These are phyloP conservation scores for Elgaria multicarinata DNA, from an alignment of 2,113 vertebrate genomes.

Conservation along the genomic window DNA sequence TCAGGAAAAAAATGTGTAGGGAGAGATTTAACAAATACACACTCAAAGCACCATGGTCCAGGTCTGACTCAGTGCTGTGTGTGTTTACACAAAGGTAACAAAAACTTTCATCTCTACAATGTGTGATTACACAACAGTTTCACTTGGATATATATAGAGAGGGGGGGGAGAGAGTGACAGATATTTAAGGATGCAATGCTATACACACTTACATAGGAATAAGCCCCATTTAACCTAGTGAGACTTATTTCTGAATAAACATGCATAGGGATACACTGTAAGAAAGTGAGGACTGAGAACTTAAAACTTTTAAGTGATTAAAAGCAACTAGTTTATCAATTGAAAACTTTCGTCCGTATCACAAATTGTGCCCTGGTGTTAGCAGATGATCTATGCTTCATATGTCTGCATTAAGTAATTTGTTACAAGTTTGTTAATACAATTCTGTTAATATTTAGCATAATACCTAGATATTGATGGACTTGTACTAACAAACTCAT, in stretches of 20 bases:
- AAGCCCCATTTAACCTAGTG: neutral
- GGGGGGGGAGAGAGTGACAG: no score
- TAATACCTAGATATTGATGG: neutral
- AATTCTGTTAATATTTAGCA: neutral
- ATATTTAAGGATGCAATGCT: no score
- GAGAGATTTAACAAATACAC: no score
- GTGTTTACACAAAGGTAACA: no score
- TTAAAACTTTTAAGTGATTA: neutral
- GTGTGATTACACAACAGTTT: no score
- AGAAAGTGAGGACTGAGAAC: neutral
- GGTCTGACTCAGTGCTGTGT: no score
- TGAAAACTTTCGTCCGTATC: neutral
- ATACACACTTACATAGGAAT: neutral
- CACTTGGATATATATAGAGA: no score
- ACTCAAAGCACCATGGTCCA: no score
- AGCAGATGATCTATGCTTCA: neutral
- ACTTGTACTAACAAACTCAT: no score
- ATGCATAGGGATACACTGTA: neutral
- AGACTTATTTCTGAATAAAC: no score
- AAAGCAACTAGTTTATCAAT: neutral
- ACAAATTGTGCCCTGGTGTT: neutral
- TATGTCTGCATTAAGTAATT: neutral
- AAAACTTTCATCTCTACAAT: no score
- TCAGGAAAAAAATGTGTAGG: no score
- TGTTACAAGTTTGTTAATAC: neutral